Conservation (phyloP, 1,140 invertebrate species). For the Ladona fulva region DNA sequence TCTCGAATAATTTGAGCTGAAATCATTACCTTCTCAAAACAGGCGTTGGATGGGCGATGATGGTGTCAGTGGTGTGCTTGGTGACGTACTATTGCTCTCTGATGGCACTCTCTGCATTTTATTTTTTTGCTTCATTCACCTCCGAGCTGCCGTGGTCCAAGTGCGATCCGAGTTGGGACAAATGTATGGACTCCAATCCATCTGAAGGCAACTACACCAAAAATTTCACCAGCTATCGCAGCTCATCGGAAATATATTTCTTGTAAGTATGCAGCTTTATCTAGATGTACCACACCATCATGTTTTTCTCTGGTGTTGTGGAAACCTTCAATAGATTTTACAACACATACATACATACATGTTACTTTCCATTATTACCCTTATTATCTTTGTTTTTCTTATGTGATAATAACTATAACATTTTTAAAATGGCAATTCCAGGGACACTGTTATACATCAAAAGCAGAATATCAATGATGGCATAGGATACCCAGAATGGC, state of each 20-base stretch:
- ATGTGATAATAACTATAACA: too few relatives aligned
- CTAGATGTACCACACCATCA: too few relatives aligned
- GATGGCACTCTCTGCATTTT: slow-evolving; percentile 36
- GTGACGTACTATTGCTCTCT: slow-evolving; percentile 35
- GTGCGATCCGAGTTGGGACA: slow-evolving; percentile 30
- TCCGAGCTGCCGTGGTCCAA: slow-evolving; percentile 32
- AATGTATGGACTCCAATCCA: slow-evolving; percentile 18
- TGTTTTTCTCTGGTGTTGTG: too few relatives aligned
- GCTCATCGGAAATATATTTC: slow-evolving; percentile 50
- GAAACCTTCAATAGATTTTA: too few relatives aligned
- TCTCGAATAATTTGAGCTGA: too few relatives aligned
- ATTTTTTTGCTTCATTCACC: slow-evolving; percentile 35
- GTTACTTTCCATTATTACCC: too few relatives aligned
- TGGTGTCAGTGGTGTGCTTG: slow-evolving; percentile 31
- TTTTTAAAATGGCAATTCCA: slow-evolving; percentile 31
- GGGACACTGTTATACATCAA: slow-evolving; percentile 57
- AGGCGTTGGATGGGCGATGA: slow-evolving; percentile 38
- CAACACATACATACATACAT: too few relatives aligned
- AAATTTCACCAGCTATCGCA: slow-evolving; percentile 26
- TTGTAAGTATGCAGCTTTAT: slow-evolving; percentile 36
- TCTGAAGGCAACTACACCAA: slow-evolving; percentile 25
- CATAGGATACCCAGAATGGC: slow-evolving; percentile 64
- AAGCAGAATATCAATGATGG: slow-evolving; percentile 56
- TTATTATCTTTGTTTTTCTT: too few relatives aligned
- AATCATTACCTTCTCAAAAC: too few relatives aligned